phyloP scores from a whole-genome alignment of 2,888 invertebrate genomes.

The Noctuana brunneofusca region DNA sequence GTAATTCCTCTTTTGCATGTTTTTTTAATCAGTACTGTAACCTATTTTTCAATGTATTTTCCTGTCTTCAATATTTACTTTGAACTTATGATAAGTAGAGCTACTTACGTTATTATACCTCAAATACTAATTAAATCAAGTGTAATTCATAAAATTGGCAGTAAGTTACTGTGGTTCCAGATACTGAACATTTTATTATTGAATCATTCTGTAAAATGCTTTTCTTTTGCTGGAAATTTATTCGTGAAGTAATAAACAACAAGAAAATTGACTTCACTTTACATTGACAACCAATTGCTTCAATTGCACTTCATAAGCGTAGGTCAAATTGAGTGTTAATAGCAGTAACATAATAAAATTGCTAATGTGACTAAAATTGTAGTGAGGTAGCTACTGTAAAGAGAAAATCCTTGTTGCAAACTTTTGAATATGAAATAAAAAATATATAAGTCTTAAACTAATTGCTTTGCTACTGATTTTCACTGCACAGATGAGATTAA shows the following conservation, averaged over 20 bases:
- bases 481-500: too few species aligned
- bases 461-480: too few species aligned
- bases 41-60: neutral
- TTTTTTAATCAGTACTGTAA: neutral
- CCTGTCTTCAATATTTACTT: neutral
- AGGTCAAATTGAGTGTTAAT: neutral
- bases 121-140: neutral
- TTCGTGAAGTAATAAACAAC: neutral
- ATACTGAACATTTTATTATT: neutral
- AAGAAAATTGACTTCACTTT: neutral
- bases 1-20: conserved; percentile 75
- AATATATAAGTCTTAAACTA: too few species aligned
- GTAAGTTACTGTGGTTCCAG: neutral
- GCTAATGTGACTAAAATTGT: neutral
- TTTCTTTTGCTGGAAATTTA: neutral
- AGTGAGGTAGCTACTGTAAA: neutral
- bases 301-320: neutral
- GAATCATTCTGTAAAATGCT: neutral
- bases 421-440: too few species aligned
- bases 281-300: neutral
- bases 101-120: neutral
- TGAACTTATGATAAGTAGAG: neutral
- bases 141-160: neutral
- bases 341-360: neutral
- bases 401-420: too few species aligned